Evolutionary conservation across 2,888 invertebrate species (phyloP).

Genomic region (Nomada fabriciana): DNA sequence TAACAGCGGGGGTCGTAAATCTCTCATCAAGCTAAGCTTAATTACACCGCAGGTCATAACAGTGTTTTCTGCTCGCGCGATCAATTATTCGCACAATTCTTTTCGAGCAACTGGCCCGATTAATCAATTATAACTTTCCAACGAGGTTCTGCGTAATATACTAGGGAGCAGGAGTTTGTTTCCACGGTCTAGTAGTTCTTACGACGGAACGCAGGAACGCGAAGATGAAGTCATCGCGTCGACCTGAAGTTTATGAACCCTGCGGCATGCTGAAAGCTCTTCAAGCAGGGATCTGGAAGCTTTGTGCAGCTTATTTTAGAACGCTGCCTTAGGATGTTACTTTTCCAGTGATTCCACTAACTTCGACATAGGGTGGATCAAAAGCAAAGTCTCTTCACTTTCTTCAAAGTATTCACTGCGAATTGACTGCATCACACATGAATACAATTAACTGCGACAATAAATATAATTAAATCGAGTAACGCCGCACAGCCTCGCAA

Average conservation of each 20-base stretch:
- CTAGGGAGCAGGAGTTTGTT: too few species aligned
- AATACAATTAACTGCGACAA: too few species aligned
- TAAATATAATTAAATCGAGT: too few species aligned
- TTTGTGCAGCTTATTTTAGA: slow-evolving; percentile 10
- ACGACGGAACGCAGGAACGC: slow-evolving; percentile 33
- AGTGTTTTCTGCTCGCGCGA: slow-evolving; percentile 25
- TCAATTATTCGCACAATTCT: slow-evolving; percentile 19
- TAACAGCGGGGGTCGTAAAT: slow-evolving; percentile 8
- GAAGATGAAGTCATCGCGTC: slow-evolving; percentile 59
- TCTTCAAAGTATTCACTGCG: too few species aligned
- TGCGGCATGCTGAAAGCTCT: slow-evolving; percentile 1
- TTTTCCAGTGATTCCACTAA: background rate
- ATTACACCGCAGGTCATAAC: slow-evolving; percentile 8
- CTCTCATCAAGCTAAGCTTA: slow-evolving; percentile 17
- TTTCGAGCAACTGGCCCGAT: slow-evolving; percentile 10
- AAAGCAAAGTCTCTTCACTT: too few species aligned
- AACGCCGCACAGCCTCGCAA: too few species aligned
- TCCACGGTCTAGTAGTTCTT: slow-evolving; percentile 16
- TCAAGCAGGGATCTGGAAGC: background rate
- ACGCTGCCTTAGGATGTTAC: background rate
- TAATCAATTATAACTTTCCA: slow-evolving; percentile 24
- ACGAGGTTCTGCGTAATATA: slow-evolving; percentile 13
- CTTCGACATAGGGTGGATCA: too few species aligned
- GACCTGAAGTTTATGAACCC: slow-evolving; percentile 25
- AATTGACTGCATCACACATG: too few species aligned